Evolutionary conservation across 2,888 invertebrate species (phyloP), one percentile per base, ranked within the genome.

Genomic region (Ornithoptera priamus): DNA sequence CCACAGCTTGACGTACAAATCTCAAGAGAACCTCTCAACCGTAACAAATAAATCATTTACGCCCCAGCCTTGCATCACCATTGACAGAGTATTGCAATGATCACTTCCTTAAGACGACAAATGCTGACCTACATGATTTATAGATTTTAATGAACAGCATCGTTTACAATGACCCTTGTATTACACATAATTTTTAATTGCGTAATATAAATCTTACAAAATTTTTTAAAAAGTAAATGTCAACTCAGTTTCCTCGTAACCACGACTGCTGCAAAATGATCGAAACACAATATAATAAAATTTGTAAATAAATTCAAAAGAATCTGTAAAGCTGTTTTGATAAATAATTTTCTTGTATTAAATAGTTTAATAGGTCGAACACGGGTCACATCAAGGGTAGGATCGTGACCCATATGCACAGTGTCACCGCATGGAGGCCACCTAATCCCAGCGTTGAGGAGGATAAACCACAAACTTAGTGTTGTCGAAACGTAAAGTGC

Each of bases 371-470:
- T 53, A 74, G 72, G 72, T 66, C 85, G 81, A 82, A 81, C 80
- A 75, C 71, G 68, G 75, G 68, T 72, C 72, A 81, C 76, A 72
- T 68, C 50, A 57, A 57, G 72, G 62, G 71, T 73, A 73, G 74
- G 75, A 80, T 83, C 82, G 82, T 81, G 79, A 77, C 77, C 77
- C 73, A 75, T 72, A 73, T 58, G 39, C 72, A 72, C 72, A 71
- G 72, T 74, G 72, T 73, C 76, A 76, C 76, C 79, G 87, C 87
- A 89, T 90, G 83, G 89, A 82, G 90, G 90, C 83, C 89, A 84
- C 79, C 80, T 77, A 78, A 87, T 88, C 89, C 89, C 87, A 85
- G 83, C 85, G 85, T 84, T 86, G 83, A 84, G 85, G 82, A 80
- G 80, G 79, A 75, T 76, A 70, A 75, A 69, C 76, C 76, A 80